Evolutionary conservation across 1,140 invertebrate species (phyloP), one percentile per base, ranked within the genome.

Genomic region (Caenorhabditis latens): DNA sequence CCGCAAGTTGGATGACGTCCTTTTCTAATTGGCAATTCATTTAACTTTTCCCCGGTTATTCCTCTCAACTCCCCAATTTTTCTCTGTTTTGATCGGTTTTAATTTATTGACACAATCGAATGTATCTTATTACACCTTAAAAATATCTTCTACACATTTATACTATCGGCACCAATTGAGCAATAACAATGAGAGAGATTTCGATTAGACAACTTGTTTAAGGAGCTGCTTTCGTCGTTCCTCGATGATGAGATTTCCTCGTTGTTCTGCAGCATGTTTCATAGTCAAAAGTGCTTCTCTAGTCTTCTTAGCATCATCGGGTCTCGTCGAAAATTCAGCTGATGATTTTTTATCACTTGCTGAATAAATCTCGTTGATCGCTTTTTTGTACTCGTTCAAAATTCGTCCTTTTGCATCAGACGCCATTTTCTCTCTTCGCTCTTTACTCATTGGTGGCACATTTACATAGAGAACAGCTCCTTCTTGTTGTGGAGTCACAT

Each of bases 401-500:
- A 90, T 84, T 40, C 42, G 58, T 42, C 65, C 84, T 65, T 90
- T 86, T 5, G 90, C 90, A 42, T 85, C 83, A n/a, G 67, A 21
- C 4, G 86, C 90, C 42, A 91, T 61, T 55, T 89, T 50, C 46
- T 91, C 89, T 32, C 90, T 65, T 46, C 90, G n/a, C 86, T 91
- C 90, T 83, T 89, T 63, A 43, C 88, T 91, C 90, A 91, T 91
- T 53, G 88, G 83, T 11, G 90, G 90, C n/a, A 88, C 83, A n/a
- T 61, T 84, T 16, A 91, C 79, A 71, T 91, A 89, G 0, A 91
- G 43, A n/a, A 90, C 85, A 14, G 86, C 88, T 14, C 90, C 90
- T 82, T 91, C 91, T 32, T 92, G 91, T 75, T 91, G 91, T 11
- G 91, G 90, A 86, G 89, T 91, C n/a, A 90, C 85, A 58, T 86